phyloP scores from a whole-genome alignment of 1,140 invertebrate species.

The Calycopis cecrops region DNA sequence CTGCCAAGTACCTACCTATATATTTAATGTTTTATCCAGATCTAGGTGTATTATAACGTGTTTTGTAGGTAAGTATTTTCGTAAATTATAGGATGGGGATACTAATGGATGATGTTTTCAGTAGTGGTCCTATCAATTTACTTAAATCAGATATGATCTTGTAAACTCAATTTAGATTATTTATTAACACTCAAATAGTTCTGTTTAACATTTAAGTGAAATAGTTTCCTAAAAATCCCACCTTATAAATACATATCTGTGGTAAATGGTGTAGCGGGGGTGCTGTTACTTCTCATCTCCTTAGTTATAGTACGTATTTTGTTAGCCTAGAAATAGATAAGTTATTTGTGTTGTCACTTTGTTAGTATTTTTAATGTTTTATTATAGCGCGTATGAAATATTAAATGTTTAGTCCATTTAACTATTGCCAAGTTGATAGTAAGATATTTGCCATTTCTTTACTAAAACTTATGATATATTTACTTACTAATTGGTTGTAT shows the following conservation, averaged over 20 bases:
- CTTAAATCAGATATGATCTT: no score
- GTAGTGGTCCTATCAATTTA: no score
- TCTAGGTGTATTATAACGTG: no score
- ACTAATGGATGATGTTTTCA: no score
- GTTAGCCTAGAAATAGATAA: background rate
- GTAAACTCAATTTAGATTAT: background rate
- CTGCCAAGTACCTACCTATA: slow-evolving; percentile 1
- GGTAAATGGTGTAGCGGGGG: background rate
- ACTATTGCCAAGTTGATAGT: background rate
- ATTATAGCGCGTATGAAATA: no score
- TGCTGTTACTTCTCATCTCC: background rate
- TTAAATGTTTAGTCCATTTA: background rate
- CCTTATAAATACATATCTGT: slow-evolving; percentile 3
- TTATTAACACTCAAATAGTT: background rate
- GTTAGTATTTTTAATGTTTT: no score
- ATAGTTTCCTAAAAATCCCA: background rate
- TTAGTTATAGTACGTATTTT: background rate
- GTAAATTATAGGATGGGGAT: no score
- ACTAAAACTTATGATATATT: background rate
- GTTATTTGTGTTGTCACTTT: no score
- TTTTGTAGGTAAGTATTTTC: no score
- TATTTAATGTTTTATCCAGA: no score
- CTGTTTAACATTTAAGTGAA: background rate
- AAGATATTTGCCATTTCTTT: background rate
- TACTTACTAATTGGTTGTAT: no score